Evolutionary conservation across 2,797 vertebrate species (phyloP).

Genomic region (Sylvia borin): DNA sequence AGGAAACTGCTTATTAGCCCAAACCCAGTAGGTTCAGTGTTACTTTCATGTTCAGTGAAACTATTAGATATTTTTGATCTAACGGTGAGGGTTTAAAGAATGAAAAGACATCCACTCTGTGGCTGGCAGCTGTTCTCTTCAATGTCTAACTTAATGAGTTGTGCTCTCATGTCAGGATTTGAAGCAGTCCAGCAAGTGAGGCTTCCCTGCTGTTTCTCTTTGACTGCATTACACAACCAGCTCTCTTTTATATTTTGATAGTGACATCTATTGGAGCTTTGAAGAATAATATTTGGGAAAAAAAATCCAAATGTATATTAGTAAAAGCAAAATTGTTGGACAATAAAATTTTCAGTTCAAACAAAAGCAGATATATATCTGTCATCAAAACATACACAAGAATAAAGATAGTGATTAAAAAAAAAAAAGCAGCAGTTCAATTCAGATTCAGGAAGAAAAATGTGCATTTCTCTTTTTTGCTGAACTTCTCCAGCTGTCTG

Average conservation of each 20-base stretch:
- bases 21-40: background rate
- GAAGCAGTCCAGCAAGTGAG: slow-evolving; percentile 1
- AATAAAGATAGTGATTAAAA: background rate
- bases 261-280: slow-evolving; percentile 81
- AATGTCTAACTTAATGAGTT: background rate
- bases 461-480: background rate
- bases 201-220: slow-evolving; percentile 22
- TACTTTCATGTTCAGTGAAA: slow-evolving; percentile 6
- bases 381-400: background rate
- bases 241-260: slow-evolving; percentile 78
- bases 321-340: background rate
- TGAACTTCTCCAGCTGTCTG: background rate
- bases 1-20: slow-evolving; percentile 2
- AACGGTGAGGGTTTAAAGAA: background rate
- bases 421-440: background rate
- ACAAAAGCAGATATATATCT: background rate
- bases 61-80: slow-evolving; percentile 6
- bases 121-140: background rate
- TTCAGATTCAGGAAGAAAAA: background rate
- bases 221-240: background rate
- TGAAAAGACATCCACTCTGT: background rate
- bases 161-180: slow-evolving; percentile 7
- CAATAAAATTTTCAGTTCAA: background rate
- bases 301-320: background rate
- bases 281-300: slow-evolving; percentile 57